Conservation (phyloP, 2,888 invertebrate species). For the Epiblema foenella region DNA sequence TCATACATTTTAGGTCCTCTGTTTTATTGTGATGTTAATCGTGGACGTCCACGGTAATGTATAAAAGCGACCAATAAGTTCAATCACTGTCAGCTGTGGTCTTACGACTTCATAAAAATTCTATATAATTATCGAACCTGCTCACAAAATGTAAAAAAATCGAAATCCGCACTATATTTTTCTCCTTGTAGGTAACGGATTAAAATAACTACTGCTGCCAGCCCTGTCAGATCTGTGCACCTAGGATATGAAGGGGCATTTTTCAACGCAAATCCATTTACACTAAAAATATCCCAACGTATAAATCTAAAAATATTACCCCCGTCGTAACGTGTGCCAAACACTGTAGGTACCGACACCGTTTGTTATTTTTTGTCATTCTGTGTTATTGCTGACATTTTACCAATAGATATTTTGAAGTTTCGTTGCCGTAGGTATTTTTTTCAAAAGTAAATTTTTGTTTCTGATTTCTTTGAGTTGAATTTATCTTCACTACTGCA, state of each 20-base stretch:
- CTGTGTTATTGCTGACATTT: neutral
- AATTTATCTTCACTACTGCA: too few relatives aligned
- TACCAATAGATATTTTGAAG: neutral
- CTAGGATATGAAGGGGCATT: constrained; percentile 29
- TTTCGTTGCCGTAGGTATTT: neutral
- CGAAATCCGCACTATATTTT: too few relatives aligned
- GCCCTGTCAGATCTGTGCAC: constrained; percentile 15
- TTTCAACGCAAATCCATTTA: constrained; percentile 43
- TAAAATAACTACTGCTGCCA: neutral
- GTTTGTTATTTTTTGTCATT: constrained; percentile 1
- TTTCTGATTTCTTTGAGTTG: neutral
- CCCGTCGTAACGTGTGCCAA: constrained; percentile 33
- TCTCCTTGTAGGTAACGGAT: too few relatives aligned
- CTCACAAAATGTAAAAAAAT: too few relatives aligned
- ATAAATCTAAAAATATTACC: constrained; percentile 41
- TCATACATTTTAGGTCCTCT: too few relatives aligned
- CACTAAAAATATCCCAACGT: constrained; percentile 35
- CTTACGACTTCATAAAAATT: too few relatives aligned
- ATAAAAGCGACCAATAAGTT: too few relatives aligned
- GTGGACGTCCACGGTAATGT: too few relatives aligned
- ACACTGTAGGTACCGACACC: constrained; percentile 1
- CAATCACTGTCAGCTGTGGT: too few relatives aligned
- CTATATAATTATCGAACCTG: too few relatives aligned
- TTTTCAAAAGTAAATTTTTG: neutral
- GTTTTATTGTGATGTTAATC: too few relatives aligned